Evolutionary conservation across 2,113 vertebrate species (phyloP).

Genomic region (Ardeotis arabs): DNA sequence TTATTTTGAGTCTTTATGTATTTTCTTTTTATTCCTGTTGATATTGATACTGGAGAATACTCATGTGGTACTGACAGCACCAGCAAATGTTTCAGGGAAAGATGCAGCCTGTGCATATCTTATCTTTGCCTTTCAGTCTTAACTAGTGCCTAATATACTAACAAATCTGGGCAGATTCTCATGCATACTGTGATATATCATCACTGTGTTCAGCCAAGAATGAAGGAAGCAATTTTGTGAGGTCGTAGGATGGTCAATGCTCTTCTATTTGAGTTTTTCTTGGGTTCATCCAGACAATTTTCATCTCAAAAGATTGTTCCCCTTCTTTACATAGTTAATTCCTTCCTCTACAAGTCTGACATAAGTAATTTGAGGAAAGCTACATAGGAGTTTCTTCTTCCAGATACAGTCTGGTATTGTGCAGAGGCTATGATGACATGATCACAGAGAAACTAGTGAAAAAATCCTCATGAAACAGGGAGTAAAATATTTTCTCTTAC

Average conservation of each 20-base stretch:
- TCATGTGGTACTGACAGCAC: background rate
- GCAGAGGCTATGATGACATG: background rate
- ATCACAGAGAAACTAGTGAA: background rate
- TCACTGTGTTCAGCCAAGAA: constrained; percentile 56
- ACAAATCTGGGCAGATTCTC: background rate
- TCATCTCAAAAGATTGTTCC: constrained; percentile 51
- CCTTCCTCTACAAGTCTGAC: constrained; percentile 37
- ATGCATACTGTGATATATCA: constrained; percentile 34
- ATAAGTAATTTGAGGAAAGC: constrained; percentile 40
- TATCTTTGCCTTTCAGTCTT: background rate
- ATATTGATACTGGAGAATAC: background rate
- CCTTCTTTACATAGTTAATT: constrained; percentile 55
- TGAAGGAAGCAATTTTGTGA: constrained; percentile 65
- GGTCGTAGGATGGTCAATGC: constrained; percentile 50
- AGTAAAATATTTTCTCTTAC: background rate
- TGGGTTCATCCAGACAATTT: constrained; percentile 52
- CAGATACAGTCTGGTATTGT: background rate
- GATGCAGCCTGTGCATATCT: background rate
- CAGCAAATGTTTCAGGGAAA: background rate
- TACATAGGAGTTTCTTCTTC: background rate
- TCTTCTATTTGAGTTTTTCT: constrained; percentile 53
- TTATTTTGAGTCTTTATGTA: background rate
- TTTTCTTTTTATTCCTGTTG: background rate
- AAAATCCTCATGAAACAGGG: background rate
- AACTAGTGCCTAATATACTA: constrained; percentile 12